phyloP scores from a whole-genome alignment of 2,797 vertebrate genomes.

The Apogon talboti region DNA sequence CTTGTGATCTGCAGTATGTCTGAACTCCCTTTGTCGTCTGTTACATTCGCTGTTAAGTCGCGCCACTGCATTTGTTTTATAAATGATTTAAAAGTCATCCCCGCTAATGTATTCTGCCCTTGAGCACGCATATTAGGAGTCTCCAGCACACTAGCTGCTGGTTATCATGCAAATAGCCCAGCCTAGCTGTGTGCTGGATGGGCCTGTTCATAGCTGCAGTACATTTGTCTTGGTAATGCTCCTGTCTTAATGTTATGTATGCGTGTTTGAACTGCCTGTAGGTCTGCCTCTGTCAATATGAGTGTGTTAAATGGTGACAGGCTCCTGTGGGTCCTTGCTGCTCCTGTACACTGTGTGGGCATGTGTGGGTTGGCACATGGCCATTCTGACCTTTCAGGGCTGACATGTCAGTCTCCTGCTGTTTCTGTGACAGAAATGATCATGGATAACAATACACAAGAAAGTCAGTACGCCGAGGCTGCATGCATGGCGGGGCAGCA shows the following conservation, averaged over 20 bases:
- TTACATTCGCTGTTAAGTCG: slow-evolving; percentile 18
- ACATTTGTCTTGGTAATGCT: slow-evolving; percentile 66
- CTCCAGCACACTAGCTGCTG: slow-evolving; percentile 46
- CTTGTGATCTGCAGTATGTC: slow-evolving; percentile 16
- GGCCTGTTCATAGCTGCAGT: slow-evolving; percentile 47
- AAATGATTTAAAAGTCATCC: slow-evolving; percentile 60
- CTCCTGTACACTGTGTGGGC: slow-evolving; percentile 3
- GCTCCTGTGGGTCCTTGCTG: slow-evolving; percentile 36
- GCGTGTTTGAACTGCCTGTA: slow-evolving; percentile 56
- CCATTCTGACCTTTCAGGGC: slow-evolving; percentile 10
- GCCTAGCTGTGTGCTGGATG: slow-evolving; percentile 33
- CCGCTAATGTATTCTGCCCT: slow-evolving; percentile 53
- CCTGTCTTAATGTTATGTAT: slow-evolving; percentile 52
- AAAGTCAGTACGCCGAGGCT: neutral
- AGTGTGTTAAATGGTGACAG: slow-evolving; percentile 52
- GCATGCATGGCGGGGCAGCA: neutral
- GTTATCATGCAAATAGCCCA: slow-evolving; percentile 70
- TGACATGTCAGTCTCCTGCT: slow-evolving; percentile 23
- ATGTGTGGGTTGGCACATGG: neutral
- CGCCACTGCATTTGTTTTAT: slow-evolving; percentile 55
- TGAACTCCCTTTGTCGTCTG: slow-evolving; percentile 33
- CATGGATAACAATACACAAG: slow-evolving; percentile 28
- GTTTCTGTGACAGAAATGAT: slow-evolving; percentile 53
- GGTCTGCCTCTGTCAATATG: slow-evolving; percentile 60
- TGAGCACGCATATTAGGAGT: slow-evolving; percentile 48